These are phyloP conservation scores for Hyalella azteca DNA, from an alignment of 2,888 invertebrate species.

Conservation along the genomic window DNA sequence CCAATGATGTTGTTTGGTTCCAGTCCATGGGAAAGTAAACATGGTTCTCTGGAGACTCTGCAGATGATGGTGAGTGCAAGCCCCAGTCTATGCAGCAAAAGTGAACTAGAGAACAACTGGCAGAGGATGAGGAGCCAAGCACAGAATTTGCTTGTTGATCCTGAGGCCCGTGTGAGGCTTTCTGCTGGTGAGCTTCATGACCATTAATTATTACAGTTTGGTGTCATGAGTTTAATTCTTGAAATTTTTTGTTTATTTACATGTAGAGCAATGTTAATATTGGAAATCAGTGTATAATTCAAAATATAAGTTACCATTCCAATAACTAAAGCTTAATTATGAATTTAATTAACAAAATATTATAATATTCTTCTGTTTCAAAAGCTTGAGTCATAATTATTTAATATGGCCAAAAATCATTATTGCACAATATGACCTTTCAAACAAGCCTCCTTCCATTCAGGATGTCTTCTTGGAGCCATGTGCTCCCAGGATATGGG, in stretches of 20 bases:
- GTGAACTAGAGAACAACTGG: slow-evolving; percentile 2
- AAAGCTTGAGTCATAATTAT: no score
- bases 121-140: slow-evolving; percentile 40
- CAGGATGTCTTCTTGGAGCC: slow-evolving; percentile 52
- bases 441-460: not conserved
- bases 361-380: no score
- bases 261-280: no score
- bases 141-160: slow-evolving; percentile 44
- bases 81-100: slow-evolving; percentile 30
- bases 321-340: no score
- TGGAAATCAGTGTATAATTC: no score
- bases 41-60: slow-evolving; percentile 50
- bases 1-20: no score
- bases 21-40: slow-evolving; percentile 57
- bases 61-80: slow-evolving; percentile 19
- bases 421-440: no score
- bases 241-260: no score
- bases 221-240: no score
- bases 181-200: slow-evolving; percentile 45
- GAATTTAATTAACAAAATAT: no score
- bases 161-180: slow-evolving; percentile 54
- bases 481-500: slow-evolving; percentile 52
- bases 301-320: no score
- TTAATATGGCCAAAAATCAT: no score
- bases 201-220: not conserved